Evolutionary conservation across 2,113 vertebrate species (phyloP), one percentile per base, ranked within the genome.

Genomic region (Colistium nudipinnis): DNA sequence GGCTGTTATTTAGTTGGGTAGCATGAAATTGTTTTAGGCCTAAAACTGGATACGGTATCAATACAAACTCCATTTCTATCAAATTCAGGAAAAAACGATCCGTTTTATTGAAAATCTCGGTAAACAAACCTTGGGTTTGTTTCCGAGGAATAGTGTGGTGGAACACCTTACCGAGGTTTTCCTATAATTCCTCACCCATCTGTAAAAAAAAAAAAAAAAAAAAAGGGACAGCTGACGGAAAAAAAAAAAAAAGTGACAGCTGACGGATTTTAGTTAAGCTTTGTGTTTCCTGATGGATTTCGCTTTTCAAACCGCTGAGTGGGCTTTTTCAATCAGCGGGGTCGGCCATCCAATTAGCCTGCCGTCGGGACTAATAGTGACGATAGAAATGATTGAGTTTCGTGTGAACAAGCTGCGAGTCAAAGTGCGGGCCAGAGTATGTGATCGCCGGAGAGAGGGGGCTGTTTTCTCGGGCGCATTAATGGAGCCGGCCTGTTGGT

Each of bases 281-380:
- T 74, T 59, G 27, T 57, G 55, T 41, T 71, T 22, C 9, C n/a
- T 66, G 69, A 81, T 72, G 44, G 64, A 79, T 59, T 81, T 68
- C 74, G 41, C 22, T 55, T 76, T 83, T 76, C 30, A 70, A 79
- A 82, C 45, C 17, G 66, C 82, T 78, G 70, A 74, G 66, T 80
- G 44, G 0, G 65, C 67, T 61, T 66, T 85, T 82, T 80, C 74
- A 60, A 76, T 74, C 80, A 54, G 38, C 62, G 19, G 69, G 78
- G 83, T 86, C 83, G 75, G 61, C 57, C 56, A 70, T 81, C 70
- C 85, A 86, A 87, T 82, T 84, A 86, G 71, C 76, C 36, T 22
- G 54, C 74, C 78, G 76, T 87, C 62, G 16, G 71, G 43, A 54
- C 61, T 70, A 54, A 63, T 61, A 7, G 62, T 41, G 80, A 76